phyloP scores from a whole-genome alignment of 2,113 vertebrate genomes.

The Hippoglossus stenolepis region DNA sequence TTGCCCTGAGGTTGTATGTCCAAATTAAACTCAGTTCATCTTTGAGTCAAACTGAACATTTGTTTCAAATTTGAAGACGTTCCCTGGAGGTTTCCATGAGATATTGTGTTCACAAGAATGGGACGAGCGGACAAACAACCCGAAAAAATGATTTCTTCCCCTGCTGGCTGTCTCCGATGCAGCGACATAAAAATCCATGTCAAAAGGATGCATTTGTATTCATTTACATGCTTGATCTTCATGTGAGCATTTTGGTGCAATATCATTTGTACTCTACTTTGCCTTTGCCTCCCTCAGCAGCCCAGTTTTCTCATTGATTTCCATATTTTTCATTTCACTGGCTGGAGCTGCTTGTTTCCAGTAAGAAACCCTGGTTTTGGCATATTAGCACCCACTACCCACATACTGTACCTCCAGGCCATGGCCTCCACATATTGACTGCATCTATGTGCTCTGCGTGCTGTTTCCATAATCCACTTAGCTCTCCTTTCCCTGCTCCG shows the following conservation, averaged over 20 bases:
- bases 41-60: too few relatives aligned
- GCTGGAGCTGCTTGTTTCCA: background rate
- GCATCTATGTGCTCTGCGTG: constrained; percentile 25
- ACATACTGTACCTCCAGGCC: constrained; percentile 18
- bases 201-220: background rate
- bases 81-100: too few relatives aligned
- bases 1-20: too few relatives aligned
- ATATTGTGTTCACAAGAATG: too few relatives aligned
- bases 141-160: too few relatives aligned
- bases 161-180: too few relatives aligned
- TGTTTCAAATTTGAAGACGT: too few relatives aligned
- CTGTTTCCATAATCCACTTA: constrained; percentile 13
- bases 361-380: too few relatives aligned
- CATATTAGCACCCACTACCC: constrained; percentile 9
- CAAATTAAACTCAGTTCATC: too few relatives aligned
- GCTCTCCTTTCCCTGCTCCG: constrained; percentile 23
- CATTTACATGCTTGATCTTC: background rate
- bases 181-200: background rate
- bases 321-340: constrained; percentile 25
- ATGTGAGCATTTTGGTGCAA: background rate
- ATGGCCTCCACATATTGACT: background rate
- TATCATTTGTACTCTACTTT: background rate
- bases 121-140: too few relatives aligned
- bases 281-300: background rate
- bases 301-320: constrained; percentile 15